Evolutionary conservation across 2,888 invertebrate genomes (phyloP).

Genomic region (Luperina testacea): DNA sequence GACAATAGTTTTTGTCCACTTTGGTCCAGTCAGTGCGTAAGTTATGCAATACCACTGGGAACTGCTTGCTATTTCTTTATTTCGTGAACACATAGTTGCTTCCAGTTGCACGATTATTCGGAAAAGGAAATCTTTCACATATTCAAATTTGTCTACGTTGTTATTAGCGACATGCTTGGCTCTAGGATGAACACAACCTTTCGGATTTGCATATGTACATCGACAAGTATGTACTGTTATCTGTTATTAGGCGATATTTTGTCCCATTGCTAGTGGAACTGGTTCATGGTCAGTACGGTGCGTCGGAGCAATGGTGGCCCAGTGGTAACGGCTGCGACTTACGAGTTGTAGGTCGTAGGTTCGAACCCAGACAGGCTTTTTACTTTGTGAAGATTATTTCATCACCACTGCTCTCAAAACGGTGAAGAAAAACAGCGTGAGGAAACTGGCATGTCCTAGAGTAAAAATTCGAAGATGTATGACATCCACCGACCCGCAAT

Average conservation of each 20-base stretch:
- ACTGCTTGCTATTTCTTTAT: slow-evolving; percentile 71
- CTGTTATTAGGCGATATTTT: slow-evolving; percentile 5
- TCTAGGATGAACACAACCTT: slow-evolving; percentile 20
- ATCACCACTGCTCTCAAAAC: not conserved
- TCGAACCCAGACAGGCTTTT: too few species aligned
- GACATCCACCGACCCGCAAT: not conserved
- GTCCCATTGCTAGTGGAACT: slow-evolving; percentile 8
- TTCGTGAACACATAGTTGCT: slow-evolving; percentile 63
- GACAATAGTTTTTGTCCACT: slow-evolving; percentile 78
- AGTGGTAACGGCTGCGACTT: not conserved
- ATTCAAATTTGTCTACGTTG: slow-evolving; percentile 46
- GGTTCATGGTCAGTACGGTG: slow-evolving; percentile 6
- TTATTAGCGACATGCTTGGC: slow-evolving; percentile 23
- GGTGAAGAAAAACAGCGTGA: not conserved
- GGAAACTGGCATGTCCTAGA: not conserved
- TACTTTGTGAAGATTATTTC: too few species aligned
- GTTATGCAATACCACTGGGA: slow-evolving; percentile 77
- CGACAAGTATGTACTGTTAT: slow-evolving; percentile 4
- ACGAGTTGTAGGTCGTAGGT: not conserved
- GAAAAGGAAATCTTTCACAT: slow-evolving; percentile 59
- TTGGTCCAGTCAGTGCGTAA: slow-evolving; percentile 73
- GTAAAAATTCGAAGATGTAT: not conserved
- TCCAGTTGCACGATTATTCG: slow-evolving; percentile 57
- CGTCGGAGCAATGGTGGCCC: not conserved
- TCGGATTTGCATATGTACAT: slow-evolving; percentile 26